phyloP scores from a whole-genome alignment of 2,888 invertebrate species.

The Acholoe squamosa region DNA sequence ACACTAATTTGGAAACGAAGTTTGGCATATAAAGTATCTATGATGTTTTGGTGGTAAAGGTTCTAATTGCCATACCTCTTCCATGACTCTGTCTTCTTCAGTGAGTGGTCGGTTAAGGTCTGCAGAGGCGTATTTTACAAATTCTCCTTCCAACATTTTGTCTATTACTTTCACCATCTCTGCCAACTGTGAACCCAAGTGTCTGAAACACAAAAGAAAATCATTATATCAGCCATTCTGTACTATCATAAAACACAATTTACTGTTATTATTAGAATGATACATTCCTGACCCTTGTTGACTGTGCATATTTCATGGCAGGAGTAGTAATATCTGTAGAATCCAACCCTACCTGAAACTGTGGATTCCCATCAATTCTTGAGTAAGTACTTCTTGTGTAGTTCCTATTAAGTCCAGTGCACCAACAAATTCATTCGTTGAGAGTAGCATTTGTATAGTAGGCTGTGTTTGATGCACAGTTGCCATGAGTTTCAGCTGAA shows the following conservation, averaged over 20 bases:
- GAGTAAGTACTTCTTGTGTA: slow-evolving; percentile 95
- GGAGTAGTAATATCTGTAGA: too few species aligned
- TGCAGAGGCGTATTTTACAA: slow-evolving; percentile 93
- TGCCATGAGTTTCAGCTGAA: slow-evolving; percentile 92
- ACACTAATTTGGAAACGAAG: too few species aligned
- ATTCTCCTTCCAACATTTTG: slow-evolving; percentile 97
- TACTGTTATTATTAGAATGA: too few species aligned
- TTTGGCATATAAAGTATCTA: too few species aligned
- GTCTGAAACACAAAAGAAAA: slow-evolving; percentile 85
- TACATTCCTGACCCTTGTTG: too few species aligned
- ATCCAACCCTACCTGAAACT: slow-evolving; percentile 88
- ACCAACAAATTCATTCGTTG: slow-evolving; percentile 98
- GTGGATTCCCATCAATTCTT: slow-evolving; percentile 95
- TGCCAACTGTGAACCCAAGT: slow-evolving; percentile 95
- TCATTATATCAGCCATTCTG: too few species aligned
- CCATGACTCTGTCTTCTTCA: slow-evolving; percentile 84
- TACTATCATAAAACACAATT: too few species aligned
- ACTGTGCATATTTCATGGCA: too few species aligned
- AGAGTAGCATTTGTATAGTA: slow-evolving; percentile 95
- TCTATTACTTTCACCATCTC: slow-evolving; percentile 98
- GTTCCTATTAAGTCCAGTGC: slow-evolving; percentile 98
- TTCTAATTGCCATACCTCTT: slow-evolving; percentile 78
- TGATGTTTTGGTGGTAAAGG: too few species aligned
- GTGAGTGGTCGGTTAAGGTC: slow-evolving; percentile 93
- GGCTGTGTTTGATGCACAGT: slow-evolving; percentile 99